Base-by-base conservation (phyloP, 2,797 vertebrate genomes). In the Anisognathus igniventris region DNA sequence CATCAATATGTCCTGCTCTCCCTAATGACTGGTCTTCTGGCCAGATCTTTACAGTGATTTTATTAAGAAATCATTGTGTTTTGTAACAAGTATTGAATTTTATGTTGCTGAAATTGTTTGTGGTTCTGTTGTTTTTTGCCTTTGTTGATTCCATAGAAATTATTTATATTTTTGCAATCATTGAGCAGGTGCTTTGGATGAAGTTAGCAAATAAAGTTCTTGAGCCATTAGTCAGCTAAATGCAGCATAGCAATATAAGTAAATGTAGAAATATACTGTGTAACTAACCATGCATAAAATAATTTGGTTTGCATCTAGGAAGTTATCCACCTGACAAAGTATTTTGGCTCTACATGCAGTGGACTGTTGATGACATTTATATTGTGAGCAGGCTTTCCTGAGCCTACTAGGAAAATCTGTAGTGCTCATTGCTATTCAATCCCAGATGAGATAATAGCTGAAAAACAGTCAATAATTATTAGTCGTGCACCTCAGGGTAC, bases 261-360 rank as follows among this genome's bases (percentile, higher is more conserved):
- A 97, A 97, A 97, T 54, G 47, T 78, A 97, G 88, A 96, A 97
- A 96, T 96, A 92, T 87, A 87, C 65, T 73, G 66, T 94, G 81
- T 76, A 97, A 93, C 95, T 97, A 97, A 97, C 95, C 93, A 97
- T 92, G 65, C 97, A 97, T 97, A 95, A 96, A 97, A 97, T 97
- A 96, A 97, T 97, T 96, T 96, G 87, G 91, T 96, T 94, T 93
- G 70, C 50, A 93, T 89, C 77, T 91, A 74, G 42, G 57, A 97
- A 96, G 86, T 88, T 85, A 92, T 90, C 88, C 94, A 95, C 86
- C 93, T 97, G 89, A 97, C 61, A 86, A 96, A 96, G 51, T 96
- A 91, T 81, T 93, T 93, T 93, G 78, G 45, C 56, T 82, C 67
- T 85, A 97, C 86, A 81, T 93, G 64, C 58, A 96, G 51, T 78